Percentiles rank a stretch among this genome's conserved stretches.
Evolutionary conservation across 2,888 invertebrate genomes (phyloP).

Genomic region (Agrochola lota): DNA sequence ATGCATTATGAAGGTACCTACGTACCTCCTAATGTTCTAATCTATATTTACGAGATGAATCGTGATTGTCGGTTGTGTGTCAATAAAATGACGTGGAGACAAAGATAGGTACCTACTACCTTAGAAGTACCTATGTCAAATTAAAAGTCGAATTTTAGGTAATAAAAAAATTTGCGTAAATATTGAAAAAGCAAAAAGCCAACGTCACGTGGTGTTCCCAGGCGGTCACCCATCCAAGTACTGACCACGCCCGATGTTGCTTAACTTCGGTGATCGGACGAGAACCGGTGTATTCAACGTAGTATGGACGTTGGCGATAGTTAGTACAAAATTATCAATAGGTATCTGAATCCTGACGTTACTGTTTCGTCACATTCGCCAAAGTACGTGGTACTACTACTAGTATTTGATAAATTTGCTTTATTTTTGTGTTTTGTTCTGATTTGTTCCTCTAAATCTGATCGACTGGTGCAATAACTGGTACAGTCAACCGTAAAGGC

Average conservation of each 20-base stretch:
- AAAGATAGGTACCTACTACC: background rate
- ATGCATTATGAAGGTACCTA: background rate
- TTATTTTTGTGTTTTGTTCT: background rate
- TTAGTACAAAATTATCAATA: accelerated
- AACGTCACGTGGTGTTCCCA: slow-evolving; percentile 79
- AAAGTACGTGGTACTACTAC: no score
- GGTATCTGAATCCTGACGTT: background rate
- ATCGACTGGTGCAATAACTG: background rate
- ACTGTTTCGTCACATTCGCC: no score
- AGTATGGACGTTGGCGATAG: slow-evolving; percentile 58
- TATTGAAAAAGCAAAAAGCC: slow-evolving; percentile 46
- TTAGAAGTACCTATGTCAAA: no score
- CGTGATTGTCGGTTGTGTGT: slow-evolving; percentile 21
- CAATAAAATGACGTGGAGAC: slow-evolving; percentile 1
- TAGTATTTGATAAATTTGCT: no score
- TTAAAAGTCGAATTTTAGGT: no score
- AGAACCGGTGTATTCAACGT: slow-evolving; percentile 85
- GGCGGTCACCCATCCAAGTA: slow-evolving; percentile 88
- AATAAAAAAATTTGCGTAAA: no score
- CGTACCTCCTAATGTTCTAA: background rate
- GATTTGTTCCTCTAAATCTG: background rate
- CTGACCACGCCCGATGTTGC: slow-evolving; percentile 85
- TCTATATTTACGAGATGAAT: slow-evolving; percentile 31
- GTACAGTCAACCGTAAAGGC: no score
- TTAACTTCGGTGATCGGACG: slow-evolving; percentile 88